Evolutionary conservation across 92 coral and sea anemone species (phyloP).

Genomic region (Muricea muricata): DNA sequence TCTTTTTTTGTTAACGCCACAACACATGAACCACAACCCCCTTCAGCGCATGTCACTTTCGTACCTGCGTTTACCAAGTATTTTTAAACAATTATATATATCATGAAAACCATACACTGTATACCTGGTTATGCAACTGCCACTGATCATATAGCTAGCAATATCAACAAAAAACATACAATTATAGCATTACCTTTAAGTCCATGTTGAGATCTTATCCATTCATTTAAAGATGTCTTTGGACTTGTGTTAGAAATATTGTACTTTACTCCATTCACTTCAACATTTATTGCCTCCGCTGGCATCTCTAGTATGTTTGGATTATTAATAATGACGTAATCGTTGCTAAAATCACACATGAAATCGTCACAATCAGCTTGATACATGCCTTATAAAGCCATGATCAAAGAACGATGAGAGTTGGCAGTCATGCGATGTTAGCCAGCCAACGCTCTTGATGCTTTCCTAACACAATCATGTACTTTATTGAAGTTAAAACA

Average conservation of each 20-base stretch:
- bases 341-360: not conserved
- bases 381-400: no score
- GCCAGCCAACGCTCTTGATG: no score
- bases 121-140: no score
- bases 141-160: no score
- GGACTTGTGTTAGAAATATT: slow-evolving; percentile 71
- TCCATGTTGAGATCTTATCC: slow-evolving; percentile 82
- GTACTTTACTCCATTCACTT: slow-evolving; percentile 75
- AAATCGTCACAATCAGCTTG: not conserved
- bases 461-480: no score
- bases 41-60: slow-evolving; percentile 81
- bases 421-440: no score
- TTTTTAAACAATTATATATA: no score
- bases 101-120: no score
- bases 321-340: slow-evolving; percentile 2
- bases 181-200: slow-evolving; percentile 63
- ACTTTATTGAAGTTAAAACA: no score
- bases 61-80: slow-evolving; percentile 65
- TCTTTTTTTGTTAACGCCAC: slow-evolving; percentile 74
- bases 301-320: not conserved
- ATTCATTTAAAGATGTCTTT: slow-evolving; percentile 73
- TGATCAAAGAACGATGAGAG: no score
- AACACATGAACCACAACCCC: slow-evolving; percentile 78
- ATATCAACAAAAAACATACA: no score
- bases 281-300: slow-evolving; percentile 51